Base-by-base conservation (phyloP, 2,113 vertebrate genomes). In the Platichthys flesus region DNA sequence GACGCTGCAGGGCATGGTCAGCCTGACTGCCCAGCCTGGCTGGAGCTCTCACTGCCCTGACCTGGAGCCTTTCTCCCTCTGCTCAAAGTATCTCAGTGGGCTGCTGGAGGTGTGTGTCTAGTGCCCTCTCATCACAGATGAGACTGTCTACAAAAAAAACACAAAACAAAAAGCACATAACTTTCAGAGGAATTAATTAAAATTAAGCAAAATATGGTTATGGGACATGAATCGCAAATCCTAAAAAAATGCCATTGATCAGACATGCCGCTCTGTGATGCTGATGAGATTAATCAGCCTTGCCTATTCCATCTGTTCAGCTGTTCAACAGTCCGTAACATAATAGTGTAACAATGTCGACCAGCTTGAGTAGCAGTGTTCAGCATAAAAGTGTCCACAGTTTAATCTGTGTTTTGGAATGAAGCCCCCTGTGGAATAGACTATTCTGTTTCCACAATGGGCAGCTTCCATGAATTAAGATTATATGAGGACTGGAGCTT, bases 41-140 rank as follows among this genome's bases (percentile, higher is more conserved):
- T 99, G 98, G 98, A 99, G 96, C 81, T 81, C 94, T 13, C 95
- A 95, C 67, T 96, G 95, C 63, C 79, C 90, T 75, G 83, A 85
- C 54, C 85, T 85, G 58, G 93, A 96, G 66, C 93, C 98, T 26
- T 47, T 88, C 3, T 85, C 93, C 4, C 92, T 98, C 80, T 97
- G 96, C 88, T 91, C 90, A 35, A 98, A 97, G 89, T 98, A 97
- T 79, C 93, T 99, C 91, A 94, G 94, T 2, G 94, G 96, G 31
- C 95, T 99, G 51, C 93, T 99, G 20, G 98, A 99, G 92, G 98
- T 97, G 16, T 47, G 89, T 77, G 76, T 61, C 64, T 67, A 45
- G 59, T 21, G 23, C 57, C 62, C 26, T 20, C 64, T 83, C 57
- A 73, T 78, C 79, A 66, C 61, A 71, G 12, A 3, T 13, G 10